Conservation (phyloP, 30 jellyfish, hydroid and myxozoan species). For the Aurelia coerulea region DNA sequence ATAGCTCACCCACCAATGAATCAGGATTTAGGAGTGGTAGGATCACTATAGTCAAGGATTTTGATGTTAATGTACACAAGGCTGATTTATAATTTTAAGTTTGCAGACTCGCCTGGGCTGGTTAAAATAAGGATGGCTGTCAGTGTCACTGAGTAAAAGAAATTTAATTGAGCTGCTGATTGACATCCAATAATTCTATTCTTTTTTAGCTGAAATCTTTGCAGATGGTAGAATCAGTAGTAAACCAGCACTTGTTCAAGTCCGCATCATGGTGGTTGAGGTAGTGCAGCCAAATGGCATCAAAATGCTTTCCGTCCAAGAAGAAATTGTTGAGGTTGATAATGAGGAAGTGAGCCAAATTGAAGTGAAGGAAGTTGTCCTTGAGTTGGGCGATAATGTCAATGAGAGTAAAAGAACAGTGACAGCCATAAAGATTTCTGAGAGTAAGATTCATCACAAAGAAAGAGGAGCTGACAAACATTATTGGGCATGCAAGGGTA, state of each 20-base stretch:
- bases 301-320: constrained; percentile 62
- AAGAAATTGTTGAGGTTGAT: constrained; percentile 63
- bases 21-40: too few species aligned
- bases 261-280: constrained; percentile 67
- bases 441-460: constrained; percentile 56
- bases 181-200: too few species aligned
- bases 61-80: too few species aligned
- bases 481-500: constrained; percentile 72
- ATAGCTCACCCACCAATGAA: too few species aligned
- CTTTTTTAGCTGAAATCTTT: constrained; percentile 30
- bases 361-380: constrained; percentile 68
- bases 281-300: constrained; percentile 34
- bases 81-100: too few species aligned
- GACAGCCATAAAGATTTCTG: constrained; percentile 20
- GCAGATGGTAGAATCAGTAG: constrained; percentile 16
- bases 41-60: too few species aligned
- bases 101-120: too few species aligned
- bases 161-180: too few species aligned
- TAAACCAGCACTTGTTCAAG: constrained; percentile 70
- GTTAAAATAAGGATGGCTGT: too few species aligned
- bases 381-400: constrained; percentile 44
- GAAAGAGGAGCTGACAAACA: constrained; percentile 56
- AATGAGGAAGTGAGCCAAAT: constrained; percentile 60
- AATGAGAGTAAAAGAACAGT: constrained; percentile 57
- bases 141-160: too few species aligned